These are phyloP conservation scores for Actinemys pallida DNA, from an alignment of 2,113 vertebrate species.

Conservation along the genomic window DNA sequence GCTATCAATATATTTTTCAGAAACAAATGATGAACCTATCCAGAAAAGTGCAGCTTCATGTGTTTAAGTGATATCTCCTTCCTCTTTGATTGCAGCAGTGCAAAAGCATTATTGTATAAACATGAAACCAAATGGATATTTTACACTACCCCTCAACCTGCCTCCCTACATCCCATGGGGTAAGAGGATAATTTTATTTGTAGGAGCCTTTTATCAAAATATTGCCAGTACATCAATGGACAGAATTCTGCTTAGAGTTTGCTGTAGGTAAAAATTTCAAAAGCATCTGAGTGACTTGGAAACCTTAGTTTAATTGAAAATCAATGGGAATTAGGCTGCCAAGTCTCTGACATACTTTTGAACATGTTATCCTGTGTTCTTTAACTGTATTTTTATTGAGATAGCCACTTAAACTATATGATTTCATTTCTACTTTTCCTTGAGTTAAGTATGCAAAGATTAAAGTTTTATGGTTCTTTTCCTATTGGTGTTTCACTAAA, in stretches of 20 bases:
- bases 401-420: not conserved
- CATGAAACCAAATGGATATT: not conserved
- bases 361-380: not conserved
- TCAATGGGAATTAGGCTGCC: not conserved
- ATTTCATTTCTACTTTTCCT: not conserved
- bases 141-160: not conserved
- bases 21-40: not conserved
- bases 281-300: not conserved
- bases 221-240: not conserved
- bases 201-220: not conserved
- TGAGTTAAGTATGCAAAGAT: not conserved
- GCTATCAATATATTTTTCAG: not conserved
- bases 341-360: not conserved
- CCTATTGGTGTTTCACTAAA: not conserved
- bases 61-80: not conserved
- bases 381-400: not conserved
- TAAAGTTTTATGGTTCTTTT: not conserved
- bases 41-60: not conserved
- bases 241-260: not conserved
- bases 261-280: not conserved
- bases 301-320: not conserved
- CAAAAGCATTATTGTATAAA: not conserved
- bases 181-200: not conserved
- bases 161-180: not conserved
- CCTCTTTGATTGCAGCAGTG: not conserved